Percentiles rank a stretch among this genome's conserved stretches.
These are phyloP conservation scores for Pomatostomus ruficeps DNA, from an alignment of 2,113 vertebrate species.

Conservation along the genomic window DNA sequence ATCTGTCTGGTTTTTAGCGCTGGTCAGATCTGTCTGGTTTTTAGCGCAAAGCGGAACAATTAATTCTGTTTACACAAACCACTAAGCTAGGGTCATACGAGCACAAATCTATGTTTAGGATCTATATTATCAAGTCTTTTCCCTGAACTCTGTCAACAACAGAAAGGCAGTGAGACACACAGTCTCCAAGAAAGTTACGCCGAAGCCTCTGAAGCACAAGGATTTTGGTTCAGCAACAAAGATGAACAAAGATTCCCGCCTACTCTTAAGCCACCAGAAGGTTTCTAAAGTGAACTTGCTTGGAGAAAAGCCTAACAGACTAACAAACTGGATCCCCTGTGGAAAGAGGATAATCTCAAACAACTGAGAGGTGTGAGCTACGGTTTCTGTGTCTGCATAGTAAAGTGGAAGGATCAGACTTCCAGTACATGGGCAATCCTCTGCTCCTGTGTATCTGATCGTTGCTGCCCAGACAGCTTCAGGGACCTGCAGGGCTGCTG, in stretches of 20 bases:
- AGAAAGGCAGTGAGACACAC: neutral
- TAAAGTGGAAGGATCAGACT: neutral
- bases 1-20: neutral
- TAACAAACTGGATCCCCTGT: neutral
- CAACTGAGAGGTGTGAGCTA: neutral
- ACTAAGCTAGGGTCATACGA: rapidly evolving
- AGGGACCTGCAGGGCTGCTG: neutral
- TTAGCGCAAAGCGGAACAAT: neutral
- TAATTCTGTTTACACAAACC: neutral
- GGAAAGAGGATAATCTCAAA: neutral
- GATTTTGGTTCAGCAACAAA: neutral
- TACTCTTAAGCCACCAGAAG: neutral
- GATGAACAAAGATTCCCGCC: neutral
- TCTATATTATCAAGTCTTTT: neutral
- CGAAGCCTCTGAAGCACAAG: neutral
- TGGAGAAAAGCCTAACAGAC: neutral
- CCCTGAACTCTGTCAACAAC: neutral
- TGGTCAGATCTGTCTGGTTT: neutral
- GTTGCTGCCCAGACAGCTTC: neutral
- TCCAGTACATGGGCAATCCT: neutral
- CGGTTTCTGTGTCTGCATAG: neutral
- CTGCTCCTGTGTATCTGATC: neutral
- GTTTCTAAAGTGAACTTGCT: neutral
- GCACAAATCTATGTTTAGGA: neutral
- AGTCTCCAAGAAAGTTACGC: neutral